Percentiles rank a stretch among this genome's conserved stretches.
Conservation (phyloP, 2,113 vertebrate genomes). For the Microcebus lehilahytsara region DNA sequence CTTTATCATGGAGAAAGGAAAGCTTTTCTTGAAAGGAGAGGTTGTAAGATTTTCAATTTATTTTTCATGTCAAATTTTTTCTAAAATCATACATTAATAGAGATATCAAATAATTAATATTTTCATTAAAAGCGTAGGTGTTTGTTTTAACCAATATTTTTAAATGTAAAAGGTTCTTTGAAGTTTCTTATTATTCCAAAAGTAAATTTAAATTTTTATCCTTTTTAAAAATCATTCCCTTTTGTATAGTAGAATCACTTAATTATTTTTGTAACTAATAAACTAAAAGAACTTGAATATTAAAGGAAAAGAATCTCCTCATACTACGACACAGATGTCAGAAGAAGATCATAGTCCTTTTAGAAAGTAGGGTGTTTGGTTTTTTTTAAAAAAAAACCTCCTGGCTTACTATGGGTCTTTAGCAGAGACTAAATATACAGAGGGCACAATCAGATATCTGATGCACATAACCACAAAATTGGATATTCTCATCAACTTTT, state of each 20-base stretch:
- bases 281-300: neutral
- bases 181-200: neutral
- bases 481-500: neutral
- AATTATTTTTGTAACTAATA: neutral
- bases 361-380: neutral
- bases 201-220: neutral
- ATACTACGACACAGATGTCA: neutral
- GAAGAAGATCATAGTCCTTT: neutral
- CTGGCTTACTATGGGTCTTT: neutral
- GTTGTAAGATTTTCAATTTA: neutral
- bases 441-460: neutral
- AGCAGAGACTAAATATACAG: neutral
- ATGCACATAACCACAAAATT: neutral
- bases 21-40: neutral
- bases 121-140: no score
- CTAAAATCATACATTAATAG: neutral
- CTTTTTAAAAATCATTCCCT: neutral
- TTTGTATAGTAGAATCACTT: neutral
- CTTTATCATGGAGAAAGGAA: neutral
- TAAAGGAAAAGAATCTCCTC: neutral
- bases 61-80: neutral
- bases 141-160: neutral
- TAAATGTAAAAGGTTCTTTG: neutral
- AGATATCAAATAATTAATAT: neutral
- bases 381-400: neutral